Conservation (phyloP, 2,888 invertebrate species). For the Latheticus oryzae region DNA sequence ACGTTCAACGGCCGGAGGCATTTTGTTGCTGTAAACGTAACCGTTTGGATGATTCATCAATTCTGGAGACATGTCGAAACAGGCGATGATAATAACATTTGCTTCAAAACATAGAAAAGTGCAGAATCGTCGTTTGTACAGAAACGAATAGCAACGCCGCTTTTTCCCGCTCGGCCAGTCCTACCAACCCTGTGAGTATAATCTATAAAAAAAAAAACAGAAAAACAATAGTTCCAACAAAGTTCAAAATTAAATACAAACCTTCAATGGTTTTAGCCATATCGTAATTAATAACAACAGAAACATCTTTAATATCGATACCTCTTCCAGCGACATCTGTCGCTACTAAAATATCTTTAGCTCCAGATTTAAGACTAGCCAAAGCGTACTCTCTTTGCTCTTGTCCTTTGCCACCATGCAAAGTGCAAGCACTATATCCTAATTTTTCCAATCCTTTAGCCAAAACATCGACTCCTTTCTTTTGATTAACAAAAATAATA, state of each 20-base stretch:
- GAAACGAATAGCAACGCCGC: slow-evolving; percentile 95
- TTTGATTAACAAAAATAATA: slow-evolving; percentile 99
- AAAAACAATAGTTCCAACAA: no score
- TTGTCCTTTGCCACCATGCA: slow-evolving; percentile 99
- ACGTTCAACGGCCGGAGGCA: slow-evolving; percentile 98
- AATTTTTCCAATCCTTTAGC: slow-evolving; percentile 97
- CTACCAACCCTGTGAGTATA: slow-evolving; percentile 98
- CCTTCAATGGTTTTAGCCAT: slow-evolving; percentile 99
- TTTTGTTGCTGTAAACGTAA: slow-evolving; percentile 99
- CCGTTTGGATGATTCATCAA: slow-evolving; percentile 99
- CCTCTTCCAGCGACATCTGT: slow-evolving; percentile 99
- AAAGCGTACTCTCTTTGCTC: slow-evolving; percentile 99
- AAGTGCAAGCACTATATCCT: slow-evolving; percentile 94
- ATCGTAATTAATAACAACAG: slow-evolving; percentile 99
- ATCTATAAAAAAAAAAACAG: slow-evolving; percentile 69
- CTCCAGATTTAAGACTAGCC: slow-evolving; percentile 94
- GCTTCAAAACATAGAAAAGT: slow-evolving; percentile 97
- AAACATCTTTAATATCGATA: slow-evolving; percentile 99
- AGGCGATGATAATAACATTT: slow-evolving; percentile 87
- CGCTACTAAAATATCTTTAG: slow-evolving; percentile 98
- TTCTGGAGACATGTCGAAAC: slow-evolving; percentile 95
- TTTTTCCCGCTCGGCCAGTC: slow-evolving; percentile 98
- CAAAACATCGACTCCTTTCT: slow-evolving; percentile 98
- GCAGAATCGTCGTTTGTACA: slow-evolving; percentile 96
- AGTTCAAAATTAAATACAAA: no score